phyloP scores from a whole-genome alignment of 2,797 vertebrate species.

The Lepus oiostolus region DNA sequence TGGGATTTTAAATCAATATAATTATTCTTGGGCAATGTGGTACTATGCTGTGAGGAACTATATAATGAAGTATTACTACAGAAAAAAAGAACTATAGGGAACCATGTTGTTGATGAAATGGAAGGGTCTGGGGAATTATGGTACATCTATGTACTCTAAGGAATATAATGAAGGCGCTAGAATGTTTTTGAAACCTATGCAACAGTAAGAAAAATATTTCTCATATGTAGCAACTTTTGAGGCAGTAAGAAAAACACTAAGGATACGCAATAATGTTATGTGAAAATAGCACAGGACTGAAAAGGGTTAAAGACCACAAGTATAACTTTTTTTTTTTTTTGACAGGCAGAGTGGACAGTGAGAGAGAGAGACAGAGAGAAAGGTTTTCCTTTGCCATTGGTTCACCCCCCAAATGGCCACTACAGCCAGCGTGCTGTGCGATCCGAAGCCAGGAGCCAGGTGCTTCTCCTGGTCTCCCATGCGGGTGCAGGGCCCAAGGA shows the following conservation, averaged over 20 bases:
- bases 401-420: too few species aligned
- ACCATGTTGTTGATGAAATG: background rate
- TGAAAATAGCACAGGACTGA: background rate
- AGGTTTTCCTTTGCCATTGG: too few species aligned
- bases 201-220: background rate
- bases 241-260: conserved; percentile 28
- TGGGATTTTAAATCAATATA: conserved; percentile 43
- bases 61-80: background rate
- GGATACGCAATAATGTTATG: background rate
- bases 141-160: background rate
- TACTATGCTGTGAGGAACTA: background rate
- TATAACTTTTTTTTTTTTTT: background rate
- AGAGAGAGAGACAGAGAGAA: too few species aligned
- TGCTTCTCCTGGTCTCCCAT: too few species aligned
- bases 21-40: background rate
- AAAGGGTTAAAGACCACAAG: conserved; percentile 15
- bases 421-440: too few species aligned
- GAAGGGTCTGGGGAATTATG: background rate
- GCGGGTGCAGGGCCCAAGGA: too few species aligned
- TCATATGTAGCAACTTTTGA: background rate
- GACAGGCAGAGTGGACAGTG: too few species aligned
- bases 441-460: too few species aligned
- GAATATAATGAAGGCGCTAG: background rate
- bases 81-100: background rate
- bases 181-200: background rate